A percentile compares a stretch with the other conserved stretches of the same genome.
Evolutionary conservation across 2,888 invertebrate genomes (phyloP).

Genomic region (Trachelus iudaicus): DNA sequence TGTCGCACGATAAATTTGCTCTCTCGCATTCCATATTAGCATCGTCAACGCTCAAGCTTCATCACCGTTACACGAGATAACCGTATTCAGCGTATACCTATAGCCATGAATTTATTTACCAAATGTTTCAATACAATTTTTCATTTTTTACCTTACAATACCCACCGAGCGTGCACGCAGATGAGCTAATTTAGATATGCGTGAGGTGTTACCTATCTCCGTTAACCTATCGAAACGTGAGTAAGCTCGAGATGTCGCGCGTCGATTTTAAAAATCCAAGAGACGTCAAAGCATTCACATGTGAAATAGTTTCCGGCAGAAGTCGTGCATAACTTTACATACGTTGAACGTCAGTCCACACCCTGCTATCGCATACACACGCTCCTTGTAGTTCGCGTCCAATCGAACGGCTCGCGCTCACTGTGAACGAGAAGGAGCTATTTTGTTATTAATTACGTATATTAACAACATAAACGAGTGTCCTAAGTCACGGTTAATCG

Average conservation of each 20-base stretch:
- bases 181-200: neutral
- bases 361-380: neutral
- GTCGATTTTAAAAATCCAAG: neutral
- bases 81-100: neutral
- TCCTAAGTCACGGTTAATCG: neutral
- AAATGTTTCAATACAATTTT: neutral
- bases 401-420: neutral
- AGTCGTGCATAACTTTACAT: neutral
- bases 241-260: neutral
- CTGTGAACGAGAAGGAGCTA: neutral
- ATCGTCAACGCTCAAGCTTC: neutral
- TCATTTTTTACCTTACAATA: neutral
- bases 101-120: neutral
- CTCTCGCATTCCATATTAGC: neutral
- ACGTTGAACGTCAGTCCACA: neutral
- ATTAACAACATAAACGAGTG: neutral
- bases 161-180: neutral
- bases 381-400: neutral
- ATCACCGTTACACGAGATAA: neutral
- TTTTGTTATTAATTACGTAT: neutral
- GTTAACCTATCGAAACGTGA: neutral
- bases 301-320: neutral
- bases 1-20: neutral
- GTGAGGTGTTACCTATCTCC: neutral
- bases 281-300: neutral